These are phyloP conservation scores for Heliconius nattereri DNA, from an alignment of 1,140 invertebrate species.

Conservation along the genomic window DNA sequence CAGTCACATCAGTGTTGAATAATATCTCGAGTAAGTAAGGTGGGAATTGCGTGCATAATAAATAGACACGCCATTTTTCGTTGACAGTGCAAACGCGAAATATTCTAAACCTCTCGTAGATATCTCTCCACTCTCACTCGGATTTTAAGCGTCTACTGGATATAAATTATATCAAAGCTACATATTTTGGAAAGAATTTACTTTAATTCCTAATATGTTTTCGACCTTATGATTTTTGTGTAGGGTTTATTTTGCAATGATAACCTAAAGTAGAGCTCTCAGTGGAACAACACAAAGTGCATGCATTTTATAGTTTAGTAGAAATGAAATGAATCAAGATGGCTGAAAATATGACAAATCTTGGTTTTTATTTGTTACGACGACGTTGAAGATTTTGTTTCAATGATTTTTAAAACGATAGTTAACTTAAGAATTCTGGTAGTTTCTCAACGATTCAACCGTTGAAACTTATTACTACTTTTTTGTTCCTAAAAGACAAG, in stretches of 20 bases:
- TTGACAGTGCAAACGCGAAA: constrained; percentile 54
- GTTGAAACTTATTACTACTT: no score
- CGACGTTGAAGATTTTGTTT: constrained; percentile 7
- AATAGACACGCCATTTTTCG: constrained; percentile 53
- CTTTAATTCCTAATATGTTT: not conserved
- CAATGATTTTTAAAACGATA: not conserved
- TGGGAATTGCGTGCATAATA: constrained; percentile 44
- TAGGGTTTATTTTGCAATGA: constrained; percentile 25
- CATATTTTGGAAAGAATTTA: constrained; percentile 43
- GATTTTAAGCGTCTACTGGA: constrained; percentile 50
- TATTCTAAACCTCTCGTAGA: constrained; percentile 51
- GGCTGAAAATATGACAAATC: constrained; percentile 47
- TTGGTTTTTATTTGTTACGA: constrained; percentile 41
- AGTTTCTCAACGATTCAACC: no score
- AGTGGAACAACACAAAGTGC: constrained; percentile 43
- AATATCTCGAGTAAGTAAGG: constrained; percentile 38
- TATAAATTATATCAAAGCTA: constrained; percentile 52
- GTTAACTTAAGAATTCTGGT: not conserved
- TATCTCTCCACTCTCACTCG: constrained; percentile 53
- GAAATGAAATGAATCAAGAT: constrained; percentile 49
- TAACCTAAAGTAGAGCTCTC: not conserved
- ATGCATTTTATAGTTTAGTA: constrained; percentile 51
- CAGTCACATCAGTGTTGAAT: constrained; percentile 34
- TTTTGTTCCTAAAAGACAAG: no score
- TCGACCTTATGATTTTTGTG: constrained; percentile 21